Conservation (phyloP, 2,888 invertebrate genomes). For the Agonopterix heracliana region DNA sequence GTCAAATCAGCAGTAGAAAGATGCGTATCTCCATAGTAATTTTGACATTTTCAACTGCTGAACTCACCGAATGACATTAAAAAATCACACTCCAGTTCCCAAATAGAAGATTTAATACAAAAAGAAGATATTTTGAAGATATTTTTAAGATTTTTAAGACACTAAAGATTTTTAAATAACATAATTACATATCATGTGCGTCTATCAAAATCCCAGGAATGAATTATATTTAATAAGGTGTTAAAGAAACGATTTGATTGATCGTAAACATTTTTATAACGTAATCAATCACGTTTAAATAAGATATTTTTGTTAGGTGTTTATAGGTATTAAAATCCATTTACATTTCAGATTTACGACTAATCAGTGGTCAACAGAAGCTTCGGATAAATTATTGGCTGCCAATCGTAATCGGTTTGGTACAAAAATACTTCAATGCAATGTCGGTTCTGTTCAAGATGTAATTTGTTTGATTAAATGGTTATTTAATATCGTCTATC, state of each 20-base stretch:
- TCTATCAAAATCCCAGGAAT: no score
- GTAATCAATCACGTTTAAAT: conserved; percentile 29
- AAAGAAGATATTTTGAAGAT: no score
- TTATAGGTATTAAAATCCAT: conserved; percentile 26
- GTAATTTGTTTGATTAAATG: background rate
- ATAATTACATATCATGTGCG: no score
- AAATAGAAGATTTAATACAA: no score
- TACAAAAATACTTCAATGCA: background rate
- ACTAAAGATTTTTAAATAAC: no score
- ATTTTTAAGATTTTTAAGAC: no score
- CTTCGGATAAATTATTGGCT: background rate
- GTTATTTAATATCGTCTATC: no score
- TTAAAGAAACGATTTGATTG: conserved; percentile 18
- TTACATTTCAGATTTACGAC: conserved; percentile 24
- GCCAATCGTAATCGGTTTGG: background rate
- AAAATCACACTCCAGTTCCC: no score
- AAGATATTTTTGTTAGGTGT: conserved; percentile 30
- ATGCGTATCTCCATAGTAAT: no score
- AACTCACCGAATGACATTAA: no score
- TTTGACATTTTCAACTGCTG: no score
- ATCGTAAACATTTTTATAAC: conserved; percentile 29
- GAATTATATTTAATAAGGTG: background rate
- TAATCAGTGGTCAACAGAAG: conserved; percentile 17
- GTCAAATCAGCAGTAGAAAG: no score
- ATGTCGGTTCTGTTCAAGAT: background rate